Percentiles rank a stretch among this genome's conserved stretches.
phyloP scores from a whole-genome alignment of 2,888 invertebrate species.

The Tinea pellionella region DNA sequence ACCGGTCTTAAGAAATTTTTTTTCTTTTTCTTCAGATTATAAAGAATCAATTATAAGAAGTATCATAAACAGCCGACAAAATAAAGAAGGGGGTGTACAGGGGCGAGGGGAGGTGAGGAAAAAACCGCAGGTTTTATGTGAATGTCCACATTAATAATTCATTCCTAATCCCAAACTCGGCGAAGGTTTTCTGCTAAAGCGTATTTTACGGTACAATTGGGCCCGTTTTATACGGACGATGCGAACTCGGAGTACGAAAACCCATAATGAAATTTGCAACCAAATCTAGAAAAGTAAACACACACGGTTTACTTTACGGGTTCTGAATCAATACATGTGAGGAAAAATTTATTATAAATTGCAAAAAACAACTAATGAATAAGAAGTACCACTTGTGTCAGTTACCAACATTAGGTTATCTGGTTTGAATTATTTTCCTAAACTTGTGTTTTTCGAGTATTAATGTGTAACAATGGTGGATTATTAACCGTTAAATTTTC shows the following conservation, averaged over 20 bases:
- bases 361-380: too few relatives aligned
- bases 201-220: conserved; percentile 51
- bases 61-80: neutral
- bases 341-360: too few relatives aligned
- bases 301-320: too few relatives aligned
- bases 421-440: too few relatives aligned
- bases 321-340: too few relatives aligned
- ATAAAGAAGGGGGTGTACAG: neutral
- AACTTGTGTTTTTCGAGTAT: too few relatives aligned
- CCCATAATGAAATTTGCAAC: conserved; percentile 11
- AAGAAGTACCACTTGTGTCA: too few relatives aligned
- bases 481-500: too few relatives aligned
- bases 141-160: conserved; percentile 15
- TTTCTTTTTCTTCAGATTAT: neutral
- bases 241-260: conserved; percentile 1
- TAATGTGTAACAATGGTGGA: too few relatives aligned
- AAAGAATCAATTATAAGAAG: neutral
- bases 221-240: conserved; percentile 29
- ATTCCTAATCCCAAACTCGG: conserved; percentile 8
- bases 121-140: conserved; percentile 15
- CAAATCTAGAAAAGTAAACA: neutral
- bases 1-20: too few relatives aligned
- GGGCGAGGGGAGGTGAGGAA: neutral
- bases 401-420: too few relatives aligned
- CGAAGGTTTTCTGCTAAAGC: conserved; percentile 24